A percentile compares a stretch with the other conserved stretches of the same genome.
phyloP scores from a whole-genome alignment of 2,797 vertebrate species.

The Sphenodon punctatus region DNA sequence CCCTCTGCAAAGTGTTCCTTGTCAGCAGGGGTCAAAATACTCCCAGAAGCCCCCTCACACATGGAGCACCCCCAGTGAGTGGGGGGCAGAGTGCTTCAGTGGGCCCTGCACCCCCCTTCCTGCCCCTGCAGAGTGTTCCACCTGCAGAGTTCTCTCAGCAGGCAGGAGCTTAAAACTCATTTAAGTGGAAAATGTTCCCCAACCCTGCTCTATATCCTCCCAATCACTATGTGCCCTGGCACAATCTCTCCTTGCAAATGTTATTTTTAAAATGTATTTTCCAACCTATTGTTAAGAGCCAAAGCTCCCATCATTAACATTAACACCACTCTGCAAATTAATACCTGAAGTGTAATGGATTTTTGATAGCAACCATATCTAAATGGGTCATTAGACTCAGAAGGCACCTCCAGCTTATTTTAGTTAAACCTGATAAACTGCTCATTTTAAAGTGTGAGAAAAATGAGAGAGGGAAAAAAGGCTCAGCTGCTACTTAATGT shows the following conservation, averaged over 20 bases:
- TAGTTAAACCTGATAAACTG: slow-evolving; percentile 22
- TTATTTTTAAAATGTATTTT: neutral
- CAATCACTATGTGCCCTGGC: neutral
- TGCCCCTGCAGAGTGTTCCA: too few species aligned
- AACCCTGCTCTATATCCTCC: neutral
- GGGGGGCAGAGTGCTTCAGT: too few species aligned
- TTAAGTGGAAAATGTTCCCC: too few species aligned
- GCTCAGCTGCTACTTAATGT: neutral
- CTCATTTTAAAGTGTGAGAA: slow-evolving; percentile 21
- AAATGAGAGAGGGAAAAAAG: neutral
- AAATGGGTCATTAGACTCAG: slow-evolving; percentile 20
- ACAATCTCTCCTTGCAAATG: neutral
- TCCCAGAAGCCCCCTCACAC: too few species aligned
- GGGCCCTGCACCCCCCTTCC: too few species aligned
- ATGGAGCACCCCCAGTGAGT: too few species aligned
- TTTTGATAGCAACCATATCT: slow-evolving; percentile 1
- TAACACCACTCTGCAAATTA: neutral
- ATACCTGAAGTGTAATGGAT: slow-evolving; percentile 3
- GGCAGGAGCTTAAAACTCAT: too few species aligned
- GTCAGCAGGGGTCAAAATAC: too few species aligned
- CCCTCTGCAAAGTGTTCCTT: too few species aligned
- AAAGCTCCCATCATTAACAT: neutral
- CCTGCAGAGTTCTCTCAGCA: too few species aligned
- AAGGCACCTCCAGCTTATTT: neutral
- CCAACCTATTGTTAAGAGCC: neutral